phyloP scores from a whole-genome alignment of 1,140 invertebrate species.

The Drosophila sucinea region DNA sequence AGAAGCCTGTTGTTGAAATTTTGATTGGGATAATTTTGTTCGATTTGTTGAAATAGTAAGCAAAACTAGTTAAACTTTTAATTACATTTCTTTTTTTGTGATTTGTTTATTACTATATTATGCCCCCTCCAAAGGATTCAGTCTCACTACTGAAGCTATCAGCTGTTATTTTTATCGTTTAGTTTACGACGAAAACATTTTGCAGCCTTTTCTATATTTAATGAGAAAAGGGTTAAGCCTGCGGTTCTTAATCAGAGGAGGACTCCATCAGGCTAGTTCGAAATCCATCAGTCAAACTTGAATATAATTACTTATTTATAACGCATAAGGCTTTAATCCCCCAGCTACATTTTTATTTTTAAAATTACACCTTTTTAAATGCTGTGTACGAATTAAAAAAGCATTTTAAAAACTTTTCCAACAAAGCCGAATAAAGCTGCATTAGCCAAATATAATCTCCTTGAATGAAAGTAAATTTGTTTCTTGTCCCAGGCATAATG shows the following conservation, averaged over 20 bases:
- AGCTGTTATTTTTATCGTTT: conserved; percentile 59
- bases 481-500: conserved; percentile 12
- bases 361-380: conserved; percentile 27
- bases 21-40: too few species aligned
- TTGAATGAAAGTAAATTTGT: conserved; percentile 20
- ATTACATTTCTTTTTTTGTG: background rate
- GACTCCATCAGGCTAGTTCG: background rate
- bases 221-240: conserved; percentile 55
- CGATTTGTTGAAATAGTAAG: too few species aligned
- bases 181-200: conserved; percentile 50
- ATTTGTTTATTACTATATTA: background rate
- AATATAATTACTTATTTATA: conserved; percentile 54
- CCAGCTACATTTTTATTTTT: conserved; percentile 34
- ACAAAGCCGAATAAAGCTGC: conserved; percentile 23
- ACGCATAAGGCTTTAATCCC: conserved; percentile 37
- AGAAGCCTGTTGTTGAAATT: too few species aligned
- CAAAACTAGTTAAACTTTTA: too few species aligned
- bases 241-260: background rate
- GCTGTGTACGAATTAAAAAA: conserved; percentile 33
- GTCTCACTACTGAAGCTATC: conserved; percentile 41
- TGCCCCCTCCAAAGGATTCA: background rate
- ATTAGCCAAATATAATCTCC: conserved; percentile 49
- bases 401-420: conserved; percentile 29
- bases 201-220: conserved; percentile 49
- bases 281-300: conserved; percentile 52